Evolutionary conservation across 2,113 vertebrate species (phyloP), one percentile per base, ranked within the genome.

Genomic region (Chaetodon trifascialis): DNA sequence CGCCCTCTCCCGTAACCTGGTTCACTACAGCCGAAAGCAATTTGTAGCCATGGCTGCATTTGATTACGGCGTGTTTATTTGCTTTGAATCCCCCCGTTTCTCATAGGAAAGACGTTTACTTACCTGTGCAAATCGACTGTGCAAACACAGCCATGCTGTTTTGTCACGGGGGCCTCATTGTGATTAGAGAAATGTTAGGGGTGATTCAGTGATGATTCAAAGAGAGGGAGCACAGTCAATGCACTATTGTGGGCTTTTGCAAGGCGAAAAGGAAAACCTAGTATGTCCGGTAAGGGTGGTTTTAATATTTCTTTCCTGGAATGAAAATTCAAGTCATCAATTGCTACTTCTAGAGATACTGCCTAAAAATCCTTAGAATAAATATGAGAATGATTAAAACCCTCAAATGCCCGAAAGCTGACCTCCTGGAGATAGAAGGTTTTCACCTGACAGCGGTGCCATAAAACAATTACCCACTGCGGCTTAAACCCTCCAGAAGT

Each of bases 41-140:
- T 93, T 92, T 90, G 78, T 69, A 79, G 84, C 79, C 40, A 12
- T 38, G 80, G 85, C 67, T 64, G 52, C 75, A 67, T 93, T 90
- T 91, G 90, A 92, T 92, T 88, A 88, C 30, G 40, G 3, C n/a
- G 52, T 82, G 86, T 91, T 91, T 93, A 88, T 93, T 92, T 87
- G 66, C 84, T 85, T 72, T 73, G 86, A 89, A 87, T 83, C 75
- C 74, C 79, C 79, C 34, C 51, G 40, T 80, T 87, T 81, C 76
- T 88, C 54, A 19, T 17, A 76, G 86, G 82, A 87, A 89, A 93
- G 90, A 87, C 10, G 85, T 83, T 89, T 88, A 83, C 74, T 87
- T 88, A 91, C 85, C 80, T 90, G 87, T 67, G 76, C 81, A 87
- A 89, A 91, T 83, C 0, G 17, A 79, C 84, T 73, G 64, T 51